phyloP scores from a whole-genome alignment of 2,113 vertebrate species.

The Tetrao urogallus region DNA sequence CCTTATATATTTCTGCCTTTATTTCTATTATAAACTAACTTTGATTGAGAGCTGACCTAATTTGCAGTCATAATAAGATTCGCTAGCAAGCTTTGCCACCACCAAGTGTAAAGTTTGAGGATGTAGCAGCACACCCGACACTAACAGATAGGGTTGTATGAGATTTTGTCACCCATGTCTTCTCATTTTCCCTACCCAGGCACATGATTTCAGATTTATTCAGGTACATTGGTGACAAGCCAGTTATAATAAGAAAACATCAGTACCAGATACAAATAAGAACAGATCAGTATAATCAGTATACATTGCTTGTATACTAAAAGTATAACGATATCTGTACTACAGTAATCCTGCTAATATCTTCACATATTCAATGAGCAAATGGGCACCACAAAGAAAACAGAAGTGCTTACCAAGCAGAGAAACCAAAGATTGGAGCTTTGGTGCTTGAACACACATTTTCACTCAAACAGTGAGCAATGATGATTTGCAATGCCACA shows the following conservation, averaged over 20 bases:
- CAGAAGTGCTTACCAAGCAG: neutral
- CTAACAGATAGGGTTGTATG: neutral
- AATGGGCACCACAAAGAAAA: neutral
- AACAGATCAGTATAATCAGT: neutral
- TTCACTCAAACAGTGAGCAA: neutral
- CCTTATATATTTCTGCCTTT: neutral
- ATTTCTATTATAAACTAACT: neutral
- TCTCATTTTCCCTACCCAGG: neutral
- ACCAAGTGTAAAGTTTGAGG: neutral
- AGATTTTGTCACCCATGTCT: rapidly evolving
- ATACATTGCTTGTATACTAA: neutral
- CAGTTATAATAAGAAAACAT: neutral
- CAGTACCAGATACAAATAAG: neutral
- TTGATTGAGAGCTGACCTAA: neutral
- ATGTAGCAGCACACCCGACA: neutral
- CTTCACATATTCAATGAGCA: neutral
- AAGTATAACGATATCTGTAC: neutral
- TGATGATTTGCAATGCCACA: neutral
- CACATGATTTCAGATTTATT: neutral
- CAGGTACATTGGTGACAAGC: neutral
- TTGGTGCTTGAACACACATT: neutral
- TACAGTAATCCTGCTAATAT: neutral
- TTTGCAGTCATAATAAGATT: neutral
- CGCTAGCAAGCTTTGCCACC: neutral
- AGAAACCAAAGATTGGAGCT: neutral